Evolutionary conservation across 1,140 invertebrate species (phyloP), one percentile per base, ranked within the genome.

Genomic region (Thaumetopoea pityocampa): DNA sequence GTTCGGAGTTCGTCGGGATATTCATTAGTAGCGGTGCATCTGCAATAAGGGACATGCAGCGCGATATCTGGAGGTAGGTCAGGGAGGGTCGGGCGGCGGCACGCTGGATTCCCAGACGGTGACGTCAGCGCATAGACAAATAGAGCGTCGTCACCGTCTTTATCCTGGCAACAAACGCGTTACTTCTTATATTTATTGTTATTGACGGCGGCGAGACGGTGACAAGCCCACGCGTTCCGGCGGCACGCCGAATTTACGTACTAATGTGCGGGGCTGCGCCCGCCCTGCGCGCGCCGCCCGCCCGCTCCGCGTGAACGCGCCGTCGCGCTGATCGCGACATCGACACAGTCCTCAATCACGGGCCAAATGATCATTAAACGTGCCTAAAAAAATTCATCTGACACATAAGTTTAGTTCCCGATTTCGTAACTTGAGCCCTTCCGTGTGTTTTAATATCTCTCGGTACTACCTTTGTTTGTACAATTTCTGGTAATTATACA

Each of bases 131-230:
- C 51, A 73, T 76, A 80, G 69, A 80, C 71, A 80, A 80, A 82
- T 80, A 78, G 69, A 77, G 59, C 78, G 59, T 52, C 58, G 68
- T 77, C 73, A 72, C 67, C 60, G 60, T 47, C 64, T 61, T 61
- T 65, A 71, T 74, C 67, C 67, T 59, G 58, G 62, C 61, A 64
- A 73, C 67, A 65, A 73, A 74, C 65, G 64, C 57, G 61, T 74
- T 74, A 77, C 80, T 83, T 80, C 51, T 69, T 68, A 66, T 80
- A 78, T 77, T 77, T 82, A 79, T 77, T 72, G 60, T 58, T 74
- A 77, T 78, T 70, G 73, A 78, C 59, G 68, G 57, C 60, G 74
- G 62, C 70, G 79, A 79, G 76, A 80, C 79, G 64, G 67, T 71
- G 72, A 72, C 79, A 76, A 71, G 47, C 71, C 72, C 71, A 80